Evolutionary conservation across 2,113 vertebrate species (phyloP), one percentile per base, ranked within the genome.

Genomic region (Desmodus rotundus): DNA sequence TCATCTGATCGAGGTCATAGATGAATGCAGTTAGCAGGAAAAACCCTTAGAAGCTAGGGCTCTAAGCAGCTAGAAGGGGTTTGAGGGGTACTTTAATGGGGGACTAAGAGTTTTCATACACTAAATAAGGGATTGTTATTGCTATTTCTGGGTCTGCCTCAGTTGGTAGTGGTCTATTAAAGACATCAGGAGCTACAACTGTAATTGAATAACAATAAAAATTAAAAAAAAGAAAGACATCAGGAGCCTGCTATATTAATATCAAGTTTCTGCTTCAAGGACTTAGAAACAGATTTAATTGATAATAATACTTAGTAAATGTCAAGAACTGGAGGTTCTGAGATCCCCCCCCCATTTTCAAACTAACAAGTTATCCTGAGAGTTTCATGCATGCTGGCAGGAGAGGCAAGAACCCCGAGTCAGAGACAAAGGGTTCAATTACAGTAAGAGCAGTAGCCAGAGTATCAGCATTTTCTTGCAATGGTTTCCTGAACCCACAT

Each of bases 381-480:
- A 38, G 7, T 91, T 94, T 91, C 38, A 76, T 68, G 47, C 22
- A 41, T 91, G 50, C 24, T 76, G 28, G 58, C 26, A 91, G 50
- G 56, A 86, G 13, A 83, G 7, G 45, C 6, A 16, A 87, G 19
- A 20, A 5, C 13, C 24, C 20, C 33, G 20, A 31, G 4, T 88
- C 43, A 93, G 63, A 87, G 20, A 68, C 47, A 91, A 74, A 93
- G 26, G 12, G 58, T 84, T 96, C 78, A 76, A 92, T 91, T 93
- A 47, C 0, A 24, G 22, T 68, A 94, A 26, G 20, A 80, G 47
- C 20, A 38, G 20, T 67, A 90, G 63, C 65, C 26, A 70, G 73
- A 65, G 7, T 2, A 36, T 67, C 33, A 45, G 33, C 26, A 54
- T 84, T 63, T 84, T 94, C 33, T 84, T 70, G 31, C 47, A 56